Percentiles rank a stretch among this genome's conserved stretches.
These are phyloP conservation scores for Mactromeris polynyma DNA, from an alignment of 2,888 invertebrate species.

Conservation along the genomic window DNA sequence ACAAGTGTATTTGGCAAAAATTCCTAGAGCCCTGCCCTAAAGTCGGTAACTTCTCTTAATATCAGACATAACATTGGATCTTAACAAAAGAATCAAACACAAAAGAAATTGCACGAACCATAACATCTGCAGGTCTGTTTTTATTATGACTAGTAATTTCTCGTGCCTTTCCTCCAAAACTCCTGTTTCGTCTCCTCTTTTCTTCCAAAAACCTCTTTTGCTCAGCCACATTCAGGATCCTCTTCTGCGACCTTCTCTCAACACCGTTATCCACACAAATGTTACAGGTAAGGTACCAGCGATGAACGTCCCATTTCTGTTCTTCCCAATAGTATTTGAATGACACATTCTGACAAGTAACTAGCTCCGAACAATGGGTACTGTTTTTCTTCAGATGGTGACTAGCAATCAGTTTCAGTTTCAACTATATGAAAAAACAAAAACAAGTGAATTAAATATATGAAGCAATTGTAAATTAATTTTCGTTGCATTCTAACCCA, in stretches of 20 bases:
- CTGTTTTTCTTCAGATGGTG: slow-evolving; percentile 56
- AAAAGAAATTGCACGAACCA: not conserved
- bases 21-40: too few relatives aligned
- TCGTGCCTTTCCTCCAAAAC: not conserved
- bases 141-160: not conserved
- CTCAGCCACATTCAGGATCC: slow-evolving; percentile 25
- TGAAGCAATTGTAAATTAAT: too few relatives aligned
- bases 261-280: slow-evolving; percentile 11
- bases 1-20: too few relatives aligned
- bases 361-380: slow-evolving; percentile 46
- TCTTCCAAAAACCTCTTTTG: slow-evolving; percentile 8
- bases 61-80: not conserved
- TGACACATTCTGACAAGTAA: slow-evolving; percentile 47
- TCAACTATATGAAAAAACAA: slow-evolving; percentile 32
- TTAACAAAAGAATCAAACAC: not conserved
- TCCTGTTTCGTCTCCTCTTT: not conserved
- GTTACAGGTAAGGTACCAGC: slow-evolving; percentile 38
- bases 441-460: too few relatives aligned
- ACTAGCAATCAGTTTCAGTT: slow-evolving; percentile 48
- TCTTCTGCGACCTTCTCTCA: slow-evolving; percentile 20
- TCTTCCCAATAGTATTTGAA: slow-evolving; percentile 66
- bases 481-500: too few relatives aligned
- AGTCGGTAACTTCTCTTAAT: not conserved
- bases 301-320: slow-evolving; percentile 58
- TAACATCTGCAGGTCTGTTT: not conserved